Evolutionary conservation across 2,888 invertebrate species (phyloP), one percentile per base, ranked within the genome.

Genomic region (Eudemis profundana): DNA sequence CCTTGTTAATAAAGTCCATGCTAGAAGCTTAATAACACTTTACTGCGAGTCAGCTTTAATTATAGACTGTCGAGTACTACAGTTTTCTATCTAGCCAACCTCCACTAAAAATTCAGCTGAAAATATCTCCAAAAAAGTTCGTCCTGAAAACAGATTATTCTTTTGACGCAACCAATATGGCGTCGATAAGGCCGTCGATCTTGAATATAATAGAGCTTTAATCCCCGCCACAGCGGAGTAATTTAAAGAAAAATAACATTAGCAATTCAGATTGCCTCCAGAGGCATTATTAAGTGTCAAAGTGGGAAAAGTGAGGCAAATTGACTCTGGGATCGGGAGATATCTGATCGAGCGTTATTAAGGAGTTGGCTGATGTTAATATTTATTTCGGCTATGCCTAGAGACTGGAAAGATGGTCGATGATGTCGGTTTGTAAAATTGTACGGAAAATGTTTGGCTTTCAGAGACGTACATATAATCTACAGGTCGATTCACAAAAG

Each of bases 171-270:
- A 68, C 77, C 76, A 78, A 82, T 78, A 79, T 74, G 74, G 78
- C 76, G 70, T 72, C 83, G 81, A 86, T 86, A 79, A 80, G 76
- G 80, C 82, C 81, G 85, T 84, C 85, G 86, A 81, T 85, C 85
- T 80, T 81, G 84, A 84, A 85, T 87, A 87, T 88, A 85, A 89
- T 86, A 83, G 85, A 79, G 79, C 75, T 78, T 85, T 89, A 88
- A 88, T 89, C 85, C 82, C 73, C 73, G 76, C 74, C 81, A 74
- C 79, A 77, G 78, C 81, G 76, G 84, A 86, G 90, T 89, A 88
- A 90, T 90, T 89, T 89, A 86, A 87, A 90, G 87, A 90, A 90
- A 90, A 90, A 90, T 90, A 90, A 89, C 89, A 90, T 90, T 90
- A 89, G 90, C 89, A 90, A 90, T 87, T 90, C 89, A 90, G 83